Base-by-base conservation (phyloP, 2,797 vertebrate genomes). In the Pteronotus mesoamericanus region DNA sequence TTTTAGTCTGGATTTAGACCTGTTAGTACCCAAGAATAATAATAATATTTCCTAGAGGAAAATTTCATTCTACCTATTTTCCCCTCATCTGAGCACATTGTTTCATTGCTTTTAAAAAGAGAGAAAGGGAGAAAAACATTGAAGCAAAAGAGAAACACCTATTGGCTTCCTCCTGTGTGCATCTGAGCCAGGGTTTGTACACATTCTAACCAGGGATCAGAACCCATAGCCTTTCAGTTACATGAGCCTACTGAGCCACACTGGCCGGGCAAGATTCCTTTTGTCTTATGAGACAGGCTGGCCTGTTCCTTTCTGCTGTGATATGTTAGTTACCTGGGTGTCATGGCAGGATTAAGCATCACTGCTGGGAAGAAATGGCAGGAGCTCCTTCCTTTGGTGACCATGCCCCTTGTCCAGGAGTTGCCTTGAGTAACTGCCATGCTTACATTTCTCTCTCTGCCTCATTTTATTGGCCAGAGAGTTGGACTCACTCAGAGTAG, bases 311-410 rank as follows among this genome's bases (percentile, higher is more conserved):
- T 89, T 92, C 14, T 51, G 24, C 18, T 32, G 22, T 24, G n/a
- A n/a, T 5, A 4, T 16, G 12, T n/a, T 18, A 1, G 5, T n/a
- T 18, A 19, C 7, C 4, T 64, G 9, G 39, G 15, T 4, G 2
- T 7, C 24, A 3, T 5, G 16, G 15, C 34, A 74, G 2, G 6
- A 19, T 3, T 18, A 15, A 48, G 21, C 16, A 29, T 6, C 4
- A 2, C 18, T 61, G 8, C 29, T 61, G 19, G 16, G 61, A 77
- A 84, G n/a, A 94, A 72, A 39, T 15, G 44, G 3, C 37, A 26
- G 39, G 42, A 57, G 2, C 16, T 53, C n/a, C 19, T 53, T 39
- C 26, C n/a, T 34, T 9, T 26, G 19, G 42, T 9, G 53, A 44
- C 16, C 29, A 7, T 2, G 37, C 14, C 42, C 53, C 15, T n/a